phyloP scores from a whole-genome alignment of 2,888 invertebrate species.

The Miltochrista miniata region DNA sequence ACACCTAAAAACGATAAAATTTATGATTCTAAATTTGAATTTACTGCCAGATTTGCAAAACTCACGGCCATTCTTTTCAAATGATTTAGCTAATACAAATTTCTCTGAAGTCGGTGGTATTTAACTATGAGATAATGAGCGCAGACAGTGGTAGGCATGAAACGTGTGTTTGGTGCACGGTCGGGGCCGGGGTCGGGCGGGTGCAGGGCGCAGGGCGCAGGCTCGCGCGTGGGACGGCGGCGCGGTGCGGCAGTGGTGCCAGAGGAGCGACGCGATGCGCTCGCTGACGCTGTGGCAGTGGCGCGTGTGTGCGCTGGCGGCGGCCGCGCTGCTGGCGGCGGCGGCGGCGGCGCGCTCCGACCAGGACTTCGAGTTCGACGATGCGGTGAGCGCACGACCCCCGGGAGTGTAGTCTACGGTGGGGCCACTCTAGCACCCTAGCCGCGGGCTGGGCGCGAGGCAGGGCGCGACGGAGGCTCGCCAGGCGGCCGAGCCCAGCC shows the following conservation, averaged over 20 bases:
- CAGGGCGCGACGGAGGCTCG: too few species aligned
- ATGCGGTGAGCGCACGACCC: slow-evolving; percentile 63
- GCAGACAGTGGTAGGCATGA: background rate
- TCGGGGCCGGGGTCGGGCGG: background rate
- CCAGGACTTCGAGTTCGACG: slow-evolving; percentile 78
- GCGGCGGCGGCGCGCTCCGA: slow-evolving; percentile 51
- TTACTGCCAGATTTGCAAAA: too few species aligned
- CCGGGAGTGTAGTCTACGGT: too few species aligned
- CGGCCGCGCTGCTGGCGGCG: slow-evolving; percentile 45
- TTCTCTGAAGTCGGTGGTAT: background rate
- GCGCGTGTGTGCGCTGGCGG: slow-evolving; percentile 35
- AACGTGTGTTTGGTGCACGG: background rate
- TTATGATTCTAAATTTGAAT: too few species aligned
- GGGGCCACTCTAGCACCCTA: too few species aligned
- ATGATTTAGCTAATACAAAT: too few species aligned
- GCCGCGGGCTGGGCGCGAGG: too few species aligned
- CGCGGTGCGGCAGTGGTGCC: slow-evolving; percentile 30
- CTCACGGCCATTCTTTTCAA: too few species aligned
- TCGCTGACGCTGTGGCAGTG: slow-evolving; percentile 32
- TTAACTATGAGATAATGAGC: background rate
- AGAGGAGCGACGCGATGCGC: slow-evolving; percentile 33
- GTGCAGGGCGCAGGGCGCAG: background rate
- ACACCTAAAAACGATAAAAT: too few species aligned
- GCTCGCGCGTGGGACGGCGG: background rate
- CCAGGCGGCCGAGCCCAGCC: background rate